These are phyloP conservation scores for Sebastes itinus DNA, from an alignment of 2,797 vertebrate species.

Conservation along the genomic window DNA sequence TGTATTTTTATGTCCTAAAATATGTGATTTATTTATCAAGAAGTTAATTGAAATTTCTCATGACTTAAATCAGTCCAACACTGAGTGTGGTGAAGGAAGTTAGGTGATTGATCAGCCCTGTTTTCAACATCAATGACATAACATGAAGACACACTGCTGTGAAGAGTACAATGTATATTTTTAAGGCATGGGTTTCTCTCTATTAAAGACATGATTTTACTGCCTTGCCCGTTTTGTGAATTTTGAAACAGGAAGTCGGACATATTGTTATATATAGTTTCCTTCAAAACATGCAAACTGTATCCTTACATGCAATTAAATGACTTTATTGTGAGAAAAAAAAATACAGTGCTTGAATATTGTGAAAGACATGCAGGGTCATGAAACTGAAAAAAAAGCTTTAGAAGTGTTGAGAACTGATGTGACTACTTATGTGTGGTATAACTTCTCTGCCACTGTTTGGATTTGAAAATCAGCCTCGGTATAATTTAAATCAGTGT, in stretches of 20 bases:
- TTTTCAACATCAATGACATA: slow-evolving; percentile 55
- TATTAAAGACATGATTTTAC: slow-evolving; percentile 73
- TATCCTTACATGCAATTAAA: slow-evolving; percentile 41
- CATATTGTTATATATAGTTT: slow-evolving; percentile 24
- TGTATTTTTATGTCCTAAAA: slow-evolving; percentile 69
- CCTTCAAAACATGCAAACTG: slow-evolving; percentile 24
- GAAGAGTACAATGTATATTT: slow-evolving; percentile 78
- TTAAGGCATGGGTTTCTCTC: slow-evolving; percentile 79
- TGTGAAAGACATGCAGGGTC: background rate
- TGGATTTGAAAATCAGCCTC: background rate
- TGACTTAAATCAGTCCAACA: slow-evolving; percentile 38
- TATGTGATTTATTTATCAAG: slow-evolving; percentile 66
- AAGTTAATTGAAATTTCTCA: slow-evolving; percentile 44
- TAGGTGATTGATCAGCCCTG: slow-evolving; percentile 51
- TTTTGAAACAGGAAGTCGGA: slow-evolving; percentile 34
- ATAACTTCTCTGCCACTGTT: background rate
- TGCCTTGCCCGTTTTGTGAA: slow-evolving; percentile 45
- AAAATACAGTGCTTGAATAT: background rate
- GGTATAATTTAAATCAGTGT: background rate
- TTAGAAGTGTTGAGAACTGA: background rate
- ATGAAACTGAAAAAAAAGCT: background rate
- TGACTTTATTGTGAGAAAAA: slow-evolving; percentile 12
- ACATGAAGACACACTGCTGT: slow-evolving; percentile 77
- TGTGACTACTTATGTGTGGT: background rate
- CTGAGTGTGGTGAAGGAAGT: slow-evolving; percentile 61